phyloP scores from a whole-genome alignment of 2,888 invertebrate genomes.

The Tachina fera region DNA sequence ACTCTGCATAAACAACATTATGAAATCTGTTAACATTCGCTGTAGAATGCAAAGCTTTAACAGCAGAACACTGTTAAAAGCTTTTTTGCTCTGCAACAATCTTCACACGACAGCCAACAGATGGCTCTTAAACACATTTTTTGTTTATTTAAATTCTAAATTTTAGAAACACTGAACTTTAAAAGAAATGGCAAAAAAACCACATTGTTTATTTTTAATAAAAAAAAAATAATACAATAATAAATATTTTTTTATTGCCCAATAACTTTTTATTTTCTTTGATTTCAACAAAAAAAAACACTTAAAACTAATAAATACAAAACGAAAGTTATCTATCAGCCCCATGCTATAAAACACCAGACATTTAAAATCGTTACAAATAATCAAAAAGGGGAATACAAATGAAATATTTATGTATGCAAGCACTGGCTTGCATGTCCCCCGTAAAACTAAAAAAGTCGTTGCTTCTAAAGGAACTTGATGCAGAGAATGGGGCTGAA shows the following conservation, averaged over 20 bases:
- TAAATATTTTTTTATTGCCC: conserved; percentile 22
- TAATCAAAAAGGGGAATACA: no score
- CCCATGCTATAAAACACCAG: neutral
- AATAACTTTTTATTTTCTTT: conserved; percentile 13
- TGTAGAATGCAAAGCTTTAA: neutral
- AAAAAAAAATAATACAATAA: neutral
- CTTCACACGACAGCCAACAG: neutral
- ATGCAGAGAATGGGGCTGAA: neutral
- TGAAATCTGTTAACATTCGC: neutral
- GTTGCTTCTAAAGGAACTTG: no score
- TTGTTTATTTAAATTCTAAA: neutral
- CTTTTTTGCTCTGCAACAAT: neutral
- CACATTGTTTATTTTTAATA: neutral
- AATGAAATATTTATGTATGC: no score
- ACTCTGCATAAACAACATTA: neutral
- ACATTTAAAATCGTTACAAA: no score
- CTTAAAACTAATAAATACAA: conserved; percentile 10
- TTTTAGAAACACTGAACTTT: no score
- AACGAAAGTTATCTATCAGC: neutral
- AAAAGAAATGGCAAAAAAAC: neutral
- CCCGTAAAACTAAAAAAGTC: no score
- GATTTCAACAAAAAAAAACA: neutral
- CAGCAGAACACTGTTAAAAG: neutral
- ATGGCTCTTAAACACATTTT: neutral
- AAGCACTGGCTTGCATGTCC: no score